Evolutionary conservation across 2,113 vertebrate genomes (phyloP), one percentile per base, ranked within the genome.

Genomic region (Siphamia tubifer): DNA sequence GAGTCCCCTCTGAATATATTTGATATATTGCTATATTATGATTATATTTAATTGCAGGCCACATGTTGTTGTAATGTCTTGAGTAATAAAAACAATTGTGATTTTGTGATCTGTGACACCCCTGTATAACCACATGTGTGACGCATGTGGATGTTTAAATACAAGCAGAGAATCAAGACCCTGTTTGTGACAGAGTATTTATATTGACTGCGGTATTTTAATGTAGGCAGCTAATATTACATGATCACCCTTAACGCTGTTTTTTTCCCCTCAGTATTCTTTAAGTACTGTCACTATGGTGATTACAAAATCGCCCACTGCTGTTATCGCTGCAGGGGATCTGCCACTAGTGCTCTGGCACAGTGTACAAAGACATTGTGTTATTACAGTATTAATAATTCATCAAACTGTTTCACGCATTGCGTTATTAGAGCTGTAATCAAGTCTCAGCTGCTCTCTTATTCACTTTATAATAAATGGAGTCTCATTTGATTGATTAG

Each of bases 321-420:
- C 23, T 67, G 44, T 63, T 64, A 39, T 57, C 58, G 20, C 55
- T 61, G 27, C 43, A 64, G 56, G 38, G 19, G 31, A 58, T 27
- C 38, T 40, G 40, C 36, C 39, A 45, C 47, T 39, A 61, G 16
- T 60, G 35, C 32, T 64, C 25, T 51, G 43, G 51, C 36, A 49
- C 28, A 17, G 16, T 35, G 30, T 30, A 53, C 16, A 44, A 64
- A 47, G 43, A 21, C 30, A 49, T 42, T 69, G 39, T 78, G 31
- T 69, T 79, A 40, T 74, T 43, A 57, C 21, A 31, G 32, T 60
- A 52, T 78, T 54, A 31, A 72, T 43, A 76, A 52, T 78, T 75
- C 12, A 68, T 52, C 39, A 69, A 40, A 48, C 24, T 4, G 1
- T 21, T 62, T 27, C 30, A 54, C 21, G 16, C 31, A 23, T 7